Conservation (phyloP, 2,888 invertebrate species). For the Epinotia nisella region DNA sequence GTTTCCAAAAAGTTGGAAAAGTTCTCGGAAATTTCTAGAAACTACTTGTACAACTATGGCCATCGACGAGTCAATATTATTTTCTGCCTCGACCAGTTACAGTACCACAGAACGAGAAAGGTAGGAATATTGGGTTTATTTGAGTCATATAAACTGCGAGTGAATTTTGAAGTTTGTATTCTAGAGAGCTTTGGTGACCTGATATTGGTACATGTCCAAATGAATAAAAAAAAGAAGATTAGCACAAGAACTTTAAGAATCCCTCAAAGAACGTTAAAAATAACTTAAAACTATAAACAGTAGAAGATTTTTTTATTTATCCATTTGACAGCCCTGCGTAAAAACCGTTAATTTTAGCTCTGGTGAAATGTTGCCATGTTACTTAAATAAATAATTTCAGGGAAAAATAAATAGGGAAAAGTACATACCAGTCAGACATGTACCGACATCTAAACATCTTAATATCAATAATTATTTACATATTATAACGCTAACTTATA, state of each 20-base stretch:
- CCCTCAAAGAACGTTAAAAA: not conserved
- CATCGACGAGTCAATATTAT: not conserved
- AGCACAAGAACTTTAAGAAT: not conserved
- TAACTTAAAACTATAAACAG: not conserved
- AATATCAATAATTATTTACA: slow-evolving; percentile 48
- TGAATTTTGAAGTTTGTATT: slow-evolving; percentile 26
- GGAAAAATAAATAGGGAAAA: slow-evolving; percentile 17
- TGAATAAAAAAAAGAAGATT: not conserved
- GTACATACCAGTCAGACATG: slow-evolving; percentile 26
- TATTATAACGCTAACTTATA: slow-evolving; percentile 51
- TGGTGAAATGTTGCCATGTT: slow-evolving; percentile 6
- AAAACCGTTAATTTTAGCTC: not conserved
- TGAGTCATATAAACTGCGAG: not conserved
- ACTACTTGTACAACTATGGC: not conserved
- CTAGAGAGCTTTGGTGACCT: slow-evolving; percentile 49
- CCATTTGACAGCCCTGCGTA: not conserved
- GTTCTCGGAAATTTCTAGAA: no score
- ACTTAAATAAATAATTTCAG: not conserved
- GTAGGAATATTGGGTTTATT: not conserved
- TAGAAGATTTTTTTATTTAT: not conserved
- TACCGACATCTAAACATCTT: slow-evolving; percentile 44
- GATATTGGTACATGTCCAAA: slow-evolving; percentile 48
- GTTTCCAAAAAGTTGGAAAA: no score
- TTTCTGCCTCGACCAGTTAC: not conserved
- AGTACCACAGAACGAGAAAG: not conserved